Evolutionary conservation across 2,888 invertebrate genomes (phyloP).

Genomic region (Galeruca laticollis): DNA sequence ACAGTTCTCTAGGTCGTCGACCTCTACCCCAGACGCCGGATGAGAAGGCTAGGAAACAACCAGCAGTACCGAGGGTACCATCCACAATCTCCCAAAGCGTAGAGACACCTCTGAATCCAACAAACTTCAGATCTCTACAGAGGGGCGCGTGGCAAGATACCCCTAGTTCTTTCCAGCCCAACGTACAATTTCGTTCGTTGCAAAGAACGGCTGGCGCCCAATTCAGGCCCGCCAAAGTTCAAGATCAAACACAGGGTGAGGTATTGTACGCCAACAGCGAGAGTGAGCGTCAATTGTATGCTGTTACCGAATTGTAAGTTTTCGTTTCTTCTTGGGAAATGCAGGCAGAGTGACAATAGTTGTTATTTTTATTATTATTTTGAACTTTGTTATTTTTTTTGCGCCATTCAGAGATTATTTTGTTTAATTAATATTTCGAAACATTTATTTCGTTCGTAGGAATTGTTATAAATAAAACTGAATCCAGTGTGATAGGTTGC

Average conservation of each 20-base stretch:
- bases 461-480: too few species aligned
- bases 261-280: conserved; percentile 66
- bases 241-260: conserved; percentile 64
- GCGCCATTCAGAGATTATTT: conserved; percentile 24
- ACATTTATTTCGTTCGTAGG: too few species aligned
- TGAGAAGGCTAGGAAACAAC: conserved; percentile 63
- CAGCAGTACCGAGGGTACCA: conserved; percentile 64
- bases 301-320: conserved; percentile 78
- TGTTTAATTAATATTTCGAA: conserved; percentile 13
- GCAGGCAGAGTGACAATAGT: conserved; percentile 62
- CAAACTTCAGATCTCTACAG: conserved; percentile 69
- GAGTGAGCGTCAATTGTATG: conserved; percentile 73
- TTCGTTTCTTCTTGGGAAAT: conserved; percentile 63
- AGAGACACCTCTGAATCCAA: conserved; percentile 66
- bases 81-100: conserved; percentile 58
- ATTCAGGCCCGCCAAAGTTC: conserved; percentile 64
- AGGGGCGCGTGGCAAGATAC: conserved; percentile 65
- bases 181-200: conserved; percentile 64
- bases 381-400: conserved; percentile 35
- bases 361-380: conserved; percentile 37
- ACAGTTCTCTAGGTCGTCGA: conserved; percentile 65
- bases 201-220: conserved; percentile 66
- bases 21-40: conserved; percentile 66
- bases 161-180: conserved; percentile 56
- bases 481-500: too few species aligned